phyloP scores from a whole-genome alignment of 2,888 invertebrate genomes.

The Seladonia tumulorum region DNA sequence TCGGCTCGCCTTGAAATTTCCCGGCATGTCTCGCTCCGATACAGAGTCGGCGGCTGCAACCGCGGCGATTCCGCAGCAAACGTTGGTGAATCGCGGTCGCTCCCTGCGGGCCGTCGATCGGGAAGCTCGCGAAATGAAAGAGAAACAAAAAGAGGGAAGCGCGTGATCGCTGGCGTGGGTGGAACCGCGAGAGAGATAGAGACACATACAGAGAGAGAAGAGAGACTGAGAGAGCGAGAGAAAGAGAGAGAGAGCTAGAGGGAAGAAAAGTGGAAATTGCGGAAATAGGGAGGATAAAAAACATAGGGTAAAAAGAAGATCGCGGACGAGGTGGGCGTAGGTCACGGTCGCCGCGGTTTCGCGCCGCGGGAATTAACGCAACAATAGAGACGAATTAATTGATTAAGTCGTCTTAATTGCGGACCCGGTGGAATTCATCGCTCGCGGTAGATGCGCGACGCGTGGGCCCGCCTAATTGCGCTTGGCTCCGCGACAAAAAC shows the following conservation, averaged over 20 bases:
- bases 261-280: background rate
- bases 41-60: background rate
- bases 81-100: background rate
- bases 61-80: background rate
- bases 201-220: background rate
- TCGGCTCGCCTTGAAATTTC: background rate
- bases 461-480: slow-evolving; percentile 66
- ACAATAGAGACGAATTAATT: slow-evolving; percentile 79
- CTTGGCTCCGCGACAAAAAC: slow-evolving; percentile 33
- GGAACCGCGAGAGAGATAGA: background rate
- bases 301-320: background rate
- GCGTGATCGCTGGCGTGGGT: background rate
- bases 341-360: slow-evolving; percentile 73
- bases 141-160: background rate
- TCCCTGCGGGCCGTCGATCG: background rate
- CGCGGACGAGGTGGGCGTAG: slow-evolving; percentile 67
- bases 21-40: background rate
- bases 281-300: slow-evolving; percentile 2
- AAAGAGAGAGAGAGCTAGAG: background rate
- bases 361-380: slow-evolving; percentile 67
- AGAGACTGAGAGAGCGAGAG: background rate
- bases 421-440: slow-evolving; percentile 57
- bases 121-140: background rate
- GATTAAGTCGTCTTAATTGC: slow-evolving; percentile 80
- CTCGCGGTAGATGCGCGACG: slow-evolving; percentile 9